Base-by-base conservation (phyloP, 2,113 vertebrate species). In the Felis chaus region DNA sequence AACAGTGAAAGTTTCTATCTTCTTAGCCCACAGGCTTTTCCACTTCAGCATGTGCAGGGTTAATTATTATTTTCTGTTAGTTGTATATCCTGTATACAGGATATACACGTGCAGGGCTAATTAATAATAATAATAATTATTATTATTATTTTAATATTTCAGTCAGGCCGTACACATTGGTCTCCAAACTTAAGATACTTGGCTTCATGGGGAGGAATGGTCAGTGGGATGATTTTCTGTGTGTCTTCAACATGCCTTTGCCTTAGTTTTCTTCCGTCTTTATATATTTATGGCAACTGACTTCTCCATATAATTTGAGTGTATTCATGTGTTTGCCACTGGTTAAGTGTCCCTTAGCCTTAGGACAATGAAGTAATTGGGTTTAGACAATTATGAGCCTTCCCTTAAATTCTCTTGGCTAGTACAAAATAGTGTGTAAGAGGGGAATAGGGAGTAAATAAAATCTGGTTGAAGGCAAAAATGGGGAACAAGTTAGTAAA, bases 381-480 rank as follows among this genome's bases (percentile, higher is more conserved):
- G 39, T 95, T 95, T 97, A 65, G 89, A 69, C 33, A 89, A 31
- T 48, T 53, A 74, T 14, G 45, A 79, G 65, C 33, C 48, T 85
- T n/a, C 6, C 68, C 66, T 80, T 92, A 78, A 48, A 82, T 80
- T 97, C 83, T 94, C 27, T 73, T 96, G 25, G 50, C 79, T 0
- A 0, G 33, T 45, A 16, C 1, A n/a, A 12, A 91, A 66, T 0
- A 86, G 1, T 7, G 33, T 76, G 39, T 15, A 13, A 16, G 29
- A 69, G 27, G 74, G 79, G 89, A 63, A 1, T 4, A 31, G 48
- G 78, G 61, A 78, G 89, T 65, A 68, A 31, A 3, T 63, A 18
- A 96, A 48, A 87, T 57, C 29, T 82, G 53, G 57, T 15, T 66
- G 93, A 81, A 93, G 74, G 27, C 53, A 55, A 97, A 97, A 94